These are phyloP conservation scores for Vultur gryphus DNA, from an alignment of 2,797 vertebrate species.

Conservation along the genomic window DNA sequence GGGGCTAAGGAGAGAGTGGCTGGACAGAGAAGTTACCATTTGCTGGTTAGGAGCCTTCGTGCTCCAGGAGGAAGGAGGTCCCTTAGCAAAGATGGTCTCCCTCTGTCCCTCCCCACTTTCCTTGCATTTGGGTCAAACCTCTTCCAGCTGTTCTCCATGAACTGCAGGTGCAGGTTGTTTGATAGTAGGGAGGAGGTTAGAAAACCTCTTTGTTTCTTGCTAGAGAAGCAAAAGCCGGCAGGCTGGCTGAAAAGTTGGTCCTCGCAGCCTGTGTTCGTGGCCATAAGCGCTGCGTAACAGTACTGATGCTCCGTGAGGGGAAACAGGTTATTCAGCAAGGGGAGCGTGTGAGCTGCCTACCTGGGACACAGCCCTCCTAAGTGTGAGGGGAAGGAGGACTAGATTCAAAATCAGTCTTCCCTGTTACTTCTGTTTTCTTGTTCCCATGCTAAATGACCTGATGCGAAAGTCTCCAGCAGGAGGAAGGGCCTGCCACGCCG, in stretches of 20 bases:
- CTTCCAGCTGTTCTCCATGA: background rate
- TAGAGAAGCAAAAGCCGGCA: background rate
- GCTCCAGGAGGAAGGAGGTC: background rate
- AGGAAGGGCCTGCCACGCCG: background rate
- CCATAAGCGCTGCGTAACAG: rapidly evolving
- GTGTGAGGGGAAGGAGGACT: background rate
- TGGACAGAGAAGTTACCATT: background rate
- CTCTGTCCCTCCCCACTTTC: background rate
- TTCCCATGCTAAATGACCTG: background rate
- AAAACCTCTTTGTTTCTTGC: background rate
- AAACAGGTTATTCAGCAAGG: background rate
- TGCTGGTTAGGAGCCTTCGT: background rate
- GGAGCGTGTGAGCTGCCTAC: rapidly evolving
- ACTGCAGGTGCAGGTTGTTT: background rate
- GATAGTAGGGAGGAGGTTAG: background rate
- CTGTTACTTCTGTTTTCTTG: background rate
- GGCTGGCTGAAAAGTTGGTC: background rate
- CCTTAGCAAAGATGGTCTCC: background rate
- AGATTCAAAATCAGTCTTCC: background rate
- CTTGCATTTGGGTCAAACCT: background rate
- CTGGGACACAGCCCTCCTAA: rapidly evolving
- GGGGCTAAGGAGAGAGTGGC: background rate
- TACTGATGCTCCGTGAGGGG: no score
- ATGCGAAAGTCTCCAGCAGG: rapidly evolving
- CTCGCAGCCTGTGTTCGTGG: background rate